Base-by-base conservation (phyloP, 2,797 vertebrate genomes). In the Onychomys torridus region DNA sequence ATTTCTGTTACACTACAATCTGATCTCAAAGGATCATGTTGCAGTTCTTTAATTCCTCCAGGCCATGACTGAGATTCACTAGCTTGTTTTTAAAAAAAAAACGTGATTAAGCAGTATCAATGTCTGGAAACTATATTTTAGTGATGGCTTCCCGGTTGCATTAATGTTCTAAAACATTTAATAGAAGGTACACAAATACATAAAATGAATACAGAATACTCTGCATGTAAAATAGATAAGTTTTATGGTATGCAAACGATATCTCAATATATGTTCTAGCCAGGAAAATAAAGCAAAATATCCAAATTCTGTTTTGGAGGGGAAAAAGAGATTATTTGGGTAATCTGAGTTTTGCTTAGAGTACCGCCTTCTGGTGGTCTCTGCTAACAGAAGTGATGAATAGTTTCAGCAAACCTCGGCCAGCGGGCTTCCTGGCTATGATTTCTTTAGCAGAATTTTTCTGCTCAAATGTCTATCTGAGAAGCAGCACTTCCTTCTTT, bases 231-330 rank as follows among this genome's bases (percentile, higher is more conserved):
- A 63, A 19, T 14, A 81, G 40, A 2, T 96, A 57, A 67, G 46
- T 88, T 96, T 93, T 79, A 46, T 55, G 25, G 8, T 40, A 63
- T 84, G 5, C 65, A 91, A 95, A 91, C 77, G 83, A n/a, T 21
- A 79, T 90, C 6, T 79, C 52, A 90, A 71, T n/a, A 57, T 12
- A 86, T 63, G 71, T 37, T 71, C 17, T 55, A 40, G 9, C 77
- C 57, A 87, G 46, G 23, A 90, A 55, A 87, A 88, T 91, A 40
- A 91, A 84, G 40, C 76, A 75, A 93, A 90, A 83, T 3, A 86
- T 55, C 61, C 16, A 40, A 37, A 49, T 93, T 65, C 69, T 83
- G 71, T 27, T 96, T 27, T 5, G 69, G 69, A 59, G 13, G 52
- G 46, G 77, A 2, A 12, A 49, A 37, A 79, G 73, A 91, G 86